Base-by-base conservation (phyloP, 2,888 invertebrate species). In the Bellardia pandia region DNA sequence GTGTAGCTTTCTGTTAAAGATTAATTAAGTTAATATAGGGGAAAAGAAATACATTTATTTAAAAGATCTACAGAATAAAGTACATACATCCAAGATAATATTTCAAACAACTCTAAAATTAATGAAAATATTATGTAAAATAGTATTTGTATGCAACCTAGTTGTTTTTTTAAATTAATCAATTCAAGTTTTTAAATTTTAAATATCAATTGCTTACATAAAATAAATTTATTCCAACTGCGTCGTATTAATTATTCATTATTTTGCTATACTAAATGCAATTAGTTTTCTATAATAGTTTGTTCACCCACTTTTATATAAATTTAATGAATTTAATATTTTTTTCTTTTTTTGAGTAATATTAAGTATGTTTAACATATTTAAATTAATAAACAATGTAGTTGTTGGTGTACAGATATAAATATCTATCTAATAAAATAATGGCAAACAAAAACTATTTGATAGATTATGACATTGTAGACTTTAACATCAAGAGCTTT, bases 381-480 rank as follows among this genome's bases (percentile, higher is more conserved):
- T 40, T 37, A 64, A 64, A 64, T 64, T 40, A 64, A 64, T 40
- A 58, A 58, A 60, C 58, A 58, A 42, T 42, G 23, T 45, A 45
- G 13, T 45, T 74, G 30, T 23, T 23, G 23, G 23, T 60, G 13
- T 48, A 13, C 4, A 45, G 0, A 45, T 45, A 23, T 23, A 48
- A 48, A 68, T 68, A 68, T 68, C 30, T 45, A 48, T 30, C 16
- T 68, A 48, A 68, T 68, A 30, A 13, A 48, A 45, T 48, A 66
- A 71, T 53, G 3, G 11, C n/a, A 23, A 71, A 30, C 40, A 42
- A 66, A 48, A 8, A 48, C 48, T 13, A 69, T 5, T n/a, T 33
- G 40, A 42, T 8, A 75, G 16, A 48, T 62, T 16, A 51, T 48
- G 33, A 13, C 16, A 62, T n/a, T 48, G 62, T 48, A 9, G 16